Conservation (phyloP, 2,888 invertebrate species). For the Cephus rjabovi region DNA sequence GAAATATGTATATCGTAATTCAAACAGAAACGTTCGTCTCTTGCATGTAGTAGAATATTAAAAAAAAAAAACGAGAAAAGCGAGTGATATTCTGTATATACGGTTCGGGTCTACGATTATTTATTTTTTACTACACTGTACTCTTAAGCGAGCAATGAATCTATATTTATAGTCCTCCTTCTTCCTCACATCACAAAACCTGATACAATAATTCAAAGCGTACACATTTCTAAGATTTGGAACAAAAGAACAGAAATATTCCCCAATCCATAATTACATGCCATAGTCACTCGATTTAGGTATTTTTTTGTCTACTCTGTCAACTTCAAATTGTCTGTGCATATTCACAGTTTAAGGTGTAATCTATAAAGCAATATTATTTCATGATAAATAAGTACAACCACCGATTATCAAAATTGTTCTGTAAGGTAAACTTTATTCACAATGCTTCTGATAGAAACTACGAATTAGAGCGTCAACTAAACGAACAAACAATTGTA, state of each 20-base stretch:
- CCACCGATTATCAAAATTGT: too few species aligned
- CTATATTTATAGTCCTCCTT: slow-evolving; percentile 21
- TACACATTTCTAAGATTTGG: background rate
- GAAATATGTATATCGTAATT: background rate
- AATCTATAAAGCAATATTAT: background rate
- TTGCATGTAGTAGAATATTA: background rate
- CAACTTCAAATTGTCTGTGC: too few species aligned
- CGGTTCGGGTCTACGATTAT: slow-evolving; percentile 48
- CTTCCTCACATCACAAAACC: background rate
- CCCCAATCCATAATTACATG: background rate
- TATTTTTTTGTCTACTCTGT: too few species aligned
- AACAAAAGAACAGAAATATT: background rate
- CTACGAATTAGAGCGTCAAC: too few species aligned
- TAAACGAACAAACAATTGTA: background rate
- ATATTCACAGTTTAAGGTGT: background rate
- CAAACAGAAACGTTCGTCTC: background rate
- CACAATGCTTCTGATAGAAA: too few species aligned
- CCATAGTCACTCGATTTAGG: too few species aligned
- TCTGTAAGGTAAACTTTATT: too few species aligned
- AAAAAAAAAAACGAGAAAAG: background rate
- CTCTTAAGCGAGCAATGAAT: slow-evolving; percentile 36
- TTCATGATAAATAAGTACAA: background rate
- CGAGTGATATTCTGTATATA: slow-evolving; percentile 42
- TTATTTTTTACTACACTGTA: slow-evolving; percentile 52
- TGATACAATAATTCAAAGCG: background rate